Conservation (phyloP, 2,113 vertebrate genomes). For the Hyaena hyaena region DNA sequence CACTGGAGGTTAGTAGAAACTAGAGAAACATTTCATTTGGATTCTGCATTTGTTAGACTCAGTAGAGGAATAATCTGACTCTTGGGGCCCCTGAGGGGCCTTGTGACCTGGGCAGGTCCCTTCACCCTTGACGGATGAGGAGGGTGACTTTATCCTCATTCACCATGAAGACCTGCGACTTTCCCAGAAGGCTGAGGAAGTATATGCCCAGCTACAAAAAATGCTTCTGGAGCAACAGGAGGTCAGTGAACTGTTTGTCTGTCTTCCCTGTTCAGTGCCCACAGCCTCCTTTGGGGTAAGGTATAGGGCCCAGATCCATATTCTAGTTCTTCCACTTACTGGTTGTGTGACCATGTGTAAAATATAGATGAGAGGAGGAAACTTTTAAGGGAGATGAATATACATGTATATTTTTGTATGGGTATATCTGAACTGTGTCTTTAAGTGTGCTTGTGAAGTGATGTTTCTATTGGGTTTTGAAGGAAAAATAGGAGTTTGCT, state of each 20-base stretch:
- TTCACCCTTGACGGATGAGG: conserved; percentile 94
- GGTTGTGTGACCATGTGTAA: background rate
- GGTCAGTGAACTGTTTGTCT: conserved; percentile 79
- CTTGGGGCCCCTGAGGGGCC: conserved; percentile 70
- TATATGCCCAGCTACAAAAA: conserved; percentile 92
- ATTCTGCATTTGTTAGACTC: background rate
- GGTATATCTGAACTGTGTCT: background rate
- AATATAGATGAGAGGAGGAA: background rate
- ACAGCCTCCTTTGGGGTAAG: background rate
- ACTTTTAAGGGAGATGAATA: background rate
- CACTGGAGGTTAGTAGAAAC: background rate
- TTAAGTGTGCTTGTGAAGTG: background rate
- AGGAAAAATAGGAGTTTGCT: background rate
- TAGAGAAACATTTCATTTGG: background rate
- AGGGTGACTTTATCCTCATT: conserved; percentile 94
- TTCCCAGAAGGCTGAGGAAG: conserved; percentile 93
- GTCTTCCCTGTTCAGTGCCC: background rate
- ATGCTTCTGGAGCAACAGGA: conserved; percentile 94
- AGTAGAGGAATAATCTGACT: conserved; percentile 58
- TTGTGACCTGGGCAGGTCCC: conserved; percentile 89
- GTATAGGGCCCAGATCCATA: background rate
- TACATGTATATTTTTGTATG: background rate
- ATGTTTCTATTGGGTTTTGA: conserved; percentile 14
- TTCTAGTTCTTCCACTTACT: background rate
- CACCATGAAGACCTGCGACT: conserved; percentile 93